Conservation (phyloP, 2,797 vertebrate genomes). For the Catostomus latipinnis region DNA sequence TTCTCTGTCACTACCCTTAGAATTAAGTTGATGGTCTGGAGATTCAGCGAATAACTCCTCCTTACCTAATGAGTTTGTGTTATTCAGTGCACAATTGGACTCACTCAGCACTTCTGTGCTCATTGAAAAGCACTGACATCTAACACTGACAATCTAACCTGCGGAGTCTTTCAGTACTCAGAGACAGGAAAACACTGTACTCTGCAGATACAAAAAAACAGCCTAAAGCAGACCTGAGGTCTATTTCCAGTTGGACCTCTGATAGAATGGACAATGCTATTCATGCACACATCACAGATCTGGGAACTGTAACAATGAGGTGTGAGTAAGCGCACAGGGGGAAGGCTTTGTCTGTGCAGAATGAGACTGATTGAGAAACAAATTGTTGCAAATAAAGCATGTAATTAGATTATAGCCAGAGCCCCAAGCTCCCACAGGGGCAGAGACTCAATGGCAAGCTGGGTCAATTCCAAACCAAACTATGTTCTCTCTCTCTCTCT, state of each 20-base stretch:
- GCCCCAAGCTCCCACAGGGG: conserved; percentile 72
- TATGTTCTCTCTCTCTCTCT: conserved; percentile 19
- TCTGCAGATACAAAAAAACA: conserved; percentile 20
- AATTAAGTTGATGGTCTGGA: conserved; percentile 24
- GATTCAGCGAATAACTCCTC: not conserved
- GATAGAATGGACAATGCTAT: conserved; percentile 39
- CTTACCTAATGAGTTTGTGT: conserved; percentile 4
- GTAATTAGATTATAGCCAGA: conserved; percentile 96
- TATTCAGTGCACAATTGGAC: conserved; percentile 8
- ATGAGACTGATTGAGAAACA: conserved; percentile 97
- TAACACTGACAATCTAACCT: conserved; percentile 47
- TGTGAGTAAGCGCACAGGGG: conserved; percentile 82
- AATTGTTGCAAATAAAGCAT: conserved; percentile 98
- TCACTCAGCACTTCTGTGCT: conserved; percentile 42
- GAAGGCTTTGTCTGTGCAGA: conserved; percentile 83
- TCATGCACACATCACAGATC: conserved; percentile 60
- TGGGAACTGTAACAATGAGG: conserved; percentile 80
- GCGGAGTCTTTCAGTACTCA: conserved; percentile 22
- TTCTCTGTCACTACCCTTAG: conserved; percentile 5
- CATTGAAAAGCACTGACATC: conserved; percentile 30
- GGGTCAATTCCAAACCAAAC: conserved; percentile 64
- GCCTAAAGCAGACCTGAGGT: conserved; percentile 24
- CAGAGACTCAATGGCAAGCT: conserved; percentile 62
- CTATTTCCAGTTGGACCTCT: conserved; percentile 32
- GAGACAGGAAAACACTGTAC: conserved; percentile 39